phyloP scores from a whole-genome alignment of 2,113 vertebrate genomes.

The Petroica traversi region DNA sequence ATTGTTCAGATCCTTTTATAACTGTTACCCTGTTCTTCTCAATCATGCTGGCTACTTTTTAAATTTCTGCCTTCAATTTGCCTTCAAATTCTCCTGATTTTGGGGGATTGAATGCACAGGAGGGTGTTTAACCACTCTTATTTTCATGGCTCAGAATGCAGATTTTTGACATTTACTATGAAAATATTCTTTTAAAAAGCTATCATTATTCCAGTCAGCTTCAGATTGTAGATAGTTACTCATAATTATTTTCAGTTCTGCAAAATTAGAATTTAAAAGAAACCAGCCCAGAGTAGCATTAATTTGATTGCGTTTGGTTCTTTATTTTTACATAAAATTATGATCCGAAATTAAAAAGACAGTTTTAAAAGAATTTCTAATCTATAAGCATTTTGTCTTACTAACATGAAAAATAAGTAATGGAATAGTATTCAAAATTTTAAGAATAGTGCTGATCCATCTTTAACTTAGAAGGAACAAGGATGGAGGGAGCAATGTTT shows the following conservation, averaged over 20 bases:
- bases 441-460: not conserved
- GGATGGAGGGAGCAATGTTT: not conserved
- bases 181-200: not conserved
- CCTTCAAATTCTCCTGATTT: not conserved
- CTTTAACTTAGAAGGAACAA: not conserved
- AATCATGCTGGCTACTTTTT: not conserved
- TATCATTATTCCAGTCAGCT: not conserved
- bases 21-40: not conserved
- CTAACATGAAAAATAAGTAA: not conserved
- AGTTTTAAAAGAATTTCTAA: not conserved
- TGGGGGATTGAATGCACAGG: fast-evolving
- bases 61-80: not conserved
- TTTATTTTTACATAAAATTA: not conserved
- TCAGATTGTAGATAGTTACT: not conserved
- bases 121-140: not conserved
- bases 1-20: not conserved
- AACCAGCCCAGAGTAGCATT: not conserved
- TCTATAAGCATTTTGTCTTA: not conserved
- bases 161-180: not conserved
- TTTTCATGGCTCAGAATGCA: not conserved
- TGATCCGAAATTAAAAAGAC: not conserved
- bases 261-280: not conserved
- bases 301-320: not conserved
- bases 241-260: not conserved
- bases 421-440: not conserved